A percentile compares a stretch with the other conserved stretches of the same genome.
These are phyloP conservation scores for Anabas testudineus DNA, from an alignment of 2,797 vertebrate genomes.

Conservation along the genomic window DNA sequence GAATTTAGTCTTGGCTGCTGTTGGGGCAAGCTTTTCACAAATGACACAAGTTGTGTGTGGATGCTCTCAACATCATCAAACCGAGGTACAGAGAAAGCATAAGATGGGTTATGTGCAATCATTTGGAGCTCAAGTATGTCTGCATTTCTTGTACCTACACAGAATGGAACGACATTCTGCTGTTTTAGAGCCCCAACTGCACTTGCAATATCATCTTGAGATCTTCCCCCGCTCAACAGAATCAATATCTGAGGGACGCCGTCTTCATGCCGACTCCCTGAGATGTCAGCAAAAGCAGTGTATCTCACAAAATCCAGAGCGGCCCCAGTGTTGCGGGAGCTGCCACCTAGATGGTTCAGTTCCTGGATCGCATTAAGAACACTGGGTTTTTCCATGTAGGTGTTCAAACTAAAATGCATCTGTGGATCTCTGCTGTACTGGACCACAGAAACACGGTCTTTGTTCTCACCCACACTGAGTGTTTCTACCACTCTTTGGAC, in stretches of 20 bases:
- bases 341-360: conserved; percentile 86
- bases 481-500: conserved; percentile 85
- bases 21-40: conserved; percentile 80
- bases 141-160: conserved; percentile 77
- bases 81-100: conserved; percentile 75
- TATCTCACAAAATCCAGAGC: conserved; percentile 89
- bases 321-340: conserved; percentile 82
- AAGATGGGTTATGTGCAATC: conserved; percentile 80
- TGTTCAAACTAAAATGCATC: conserved; percentile 88
- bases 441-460: conserved; percentile 88
- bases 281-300: conserved; percentile 65
- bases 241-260: conserved; percentile 83
- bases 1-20: conserved; percentile 67
- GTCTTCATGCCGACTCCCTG: conserved; percentile 77
- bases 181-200: conserved; percentile 71
- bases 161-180: conserved; percentile 72
- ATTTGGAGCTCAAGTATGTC: conserved; percentile 83
- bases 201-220: conserved; percentile 76
- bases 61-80: conserved; percentile 78
- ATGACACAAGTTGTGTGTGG: conserved; percentile 78
- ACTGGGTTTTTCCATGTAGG: conserved; percentile 85
- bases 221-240: conserved; percentile 79
- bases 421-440: conserved; percentile 88
- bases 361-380: conserved; percentile 82
- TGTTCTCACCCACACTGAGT: conserved; percentile 87